A percentile compares a stretch with the other conserved stretches of the same genome.
Conservation (phyloP, 1,140 invertebrate genomes). For the Lethrus apterus region DNA sequence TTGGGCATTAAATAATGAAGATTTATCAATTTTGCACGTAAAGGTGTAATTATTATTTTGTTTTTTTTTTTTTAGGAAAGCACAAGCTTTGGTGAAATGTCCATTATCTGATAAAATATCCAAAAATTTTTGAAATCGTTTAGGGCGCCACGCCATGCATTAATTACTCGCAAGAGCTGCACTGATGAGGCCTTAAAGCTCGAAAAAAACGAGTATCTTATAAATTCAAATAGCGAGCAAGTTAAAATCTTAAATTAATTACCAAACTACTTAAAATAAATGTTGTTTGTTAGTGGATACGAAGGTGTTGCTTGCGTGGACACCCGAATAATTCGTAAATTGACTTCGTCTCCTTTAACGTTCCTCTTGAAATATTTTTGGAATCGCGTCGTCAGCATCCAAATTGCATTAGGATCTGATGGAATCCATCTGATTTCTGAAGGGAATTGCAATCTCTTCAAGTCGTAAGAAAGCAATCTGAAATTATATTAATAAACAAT, state of each 20-base stretch:
- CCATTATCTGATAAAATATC: no score
- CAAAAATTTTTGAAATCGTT: no score
- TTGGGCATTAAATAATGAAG: no score
- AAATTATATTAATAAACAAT: no score
- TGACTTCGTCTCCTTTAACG: conserved; percentile 50
- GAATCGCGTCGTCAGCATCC: conserved; percentile 63
- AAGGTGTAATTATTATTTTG: no score
- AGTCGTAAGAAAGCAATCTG: conserved; percentile 61
- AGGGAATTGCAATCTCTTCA: conserved; percentile 63
- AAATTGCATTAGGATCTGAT: conserved; percentile 58
- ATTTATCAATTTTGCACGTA: no score
- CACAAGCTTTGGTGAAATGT: no score
- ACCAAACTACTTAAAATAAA: conserved; percentile 3
- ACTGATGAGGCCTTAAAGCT: not conserved
- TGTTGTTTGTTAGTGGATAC: conserved; percentile 2
- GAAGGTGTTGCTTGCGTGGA: not conserved
- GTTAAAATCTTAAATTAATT: not conserved
- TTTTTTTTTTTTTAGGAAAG: no score
- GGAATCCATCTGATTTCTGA: conserved; percentile 60
- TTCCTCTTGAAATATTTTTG: conserved; percentile 67
- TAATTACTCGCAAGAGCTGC: not conserved
- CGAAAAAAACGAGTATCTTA: not conserved
- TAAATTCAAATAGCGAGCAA: not conserved
- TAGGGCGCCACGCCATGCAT: no score
- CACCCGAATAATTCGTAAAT: conserved; percentile 56